Percentiles rank a stretch among this genome's conserved stretches.
phyloP scores from a whole-genome alignment of 2,797 vertebrate genomes.

The Eupleurogrammus muticus region DNA sequence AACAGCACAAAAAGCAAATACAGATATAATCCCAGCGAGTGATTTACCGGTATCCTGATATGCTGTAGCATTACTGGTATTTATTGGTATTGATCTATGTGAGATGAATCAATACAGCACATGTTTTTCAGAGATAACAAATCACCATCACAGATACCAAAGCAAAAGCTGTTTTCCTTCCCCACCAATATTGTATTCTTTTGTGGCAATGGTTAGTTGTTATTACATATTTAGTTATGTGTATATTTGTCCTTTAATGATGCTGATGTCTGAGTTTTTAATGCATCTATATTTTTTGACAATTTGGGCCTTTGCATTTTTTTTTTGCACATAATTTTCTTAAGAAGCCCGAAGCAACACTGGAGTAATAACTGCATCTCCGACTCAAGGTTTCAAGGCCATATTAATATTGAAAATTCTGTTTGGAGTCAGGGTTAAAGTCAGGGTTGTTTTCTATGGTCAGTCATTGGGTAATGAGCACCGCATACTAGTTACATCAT shows the following conservation, averaged over 20 bases:
- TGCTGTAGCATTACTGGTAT: conserved; percentile 2
- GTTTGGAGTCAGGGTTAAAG: too few species aligned
- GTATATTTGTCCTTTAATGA: too few species aligned
- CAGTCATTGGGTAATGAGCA: neutral
- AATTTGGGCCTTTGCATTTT: neutral
- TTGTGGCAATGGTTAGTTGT: neutral
- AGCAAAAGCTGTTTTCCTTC: neutral
- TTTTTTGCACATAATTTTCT: neutral
- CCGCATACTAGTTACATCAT: neutral
- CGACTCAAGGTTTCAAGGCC: too few species aligned
- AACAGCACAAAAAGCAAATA: neutral
- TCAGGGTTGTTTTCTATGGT: too few species aligned
- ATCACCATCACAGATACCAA: neutral
- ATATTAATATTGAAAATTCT: too few species aligned
- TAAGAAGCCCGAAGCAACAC: too few species aligned
- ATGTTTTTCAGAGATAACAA: conserved; percentile 10
- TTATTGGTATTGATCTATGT: conserved; percentile 26
- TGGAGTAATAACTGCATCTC: too few species aligned
- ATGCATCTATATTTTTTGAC: neutral
- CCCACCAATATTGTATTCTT: neutral
- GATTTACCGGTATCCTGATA: neutral
- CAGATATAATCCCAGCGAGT: neutral
- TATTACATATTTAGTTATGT: neutral
- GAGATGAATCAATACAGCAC: conserved; percentile 28
- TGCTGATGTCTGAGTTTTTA: neutral